These are phyloP conservation scores for Podarcis lilfordi DNA, from an alignment of 2,797 vertebrate species.

Conservation along the genomic window DNA sequence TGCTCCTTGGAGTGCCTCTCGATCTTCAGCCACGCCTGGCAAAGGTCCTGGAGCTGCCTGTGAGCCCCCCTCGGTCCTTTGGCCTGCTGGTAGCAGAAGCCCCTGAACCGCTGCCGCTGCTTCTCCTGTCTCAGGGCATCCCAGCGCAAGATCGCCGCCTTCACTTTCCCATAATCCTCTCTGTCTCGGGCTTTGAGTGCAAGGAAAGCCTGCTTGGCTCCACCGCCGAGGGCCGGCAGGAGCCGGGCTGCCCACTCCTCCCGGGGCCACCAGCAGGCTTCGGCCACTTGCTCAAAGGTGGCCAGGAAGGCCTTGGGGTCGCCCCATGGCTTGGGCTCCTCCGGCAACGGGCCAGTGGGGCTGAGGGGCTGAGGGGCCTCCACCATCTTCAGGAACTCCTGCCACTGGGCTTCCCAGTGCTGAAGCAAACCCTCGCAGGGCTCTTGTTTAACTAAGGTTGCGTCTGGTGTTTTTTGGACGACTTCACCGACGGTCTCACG, in stretches of 20 bases:
- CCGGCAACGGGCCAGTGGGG: neutral
- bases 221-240: neutral
- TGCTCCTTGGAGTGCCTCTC: neutral
- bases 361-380: neutral
- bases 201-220: neutral
- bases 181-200: neutral
- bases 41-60: neutral
- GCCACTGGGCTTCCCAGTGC: slow-evolving; percentile 3
- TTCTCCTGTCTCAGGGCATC: neutral
- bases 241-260: neutral
- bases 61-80: neutral
- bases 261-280: neutral
- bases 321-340: neutral
- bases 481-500: neutral
- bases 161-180: slow-evolving; percentile 6
- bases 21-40: neutral
- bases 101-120: neutral
- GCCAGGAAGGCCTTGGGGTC: neutral
- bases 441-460: neutral
- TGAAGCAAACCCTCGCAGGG: neutral
- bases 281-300: neutral
- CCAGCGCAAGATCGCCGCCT: neutral
- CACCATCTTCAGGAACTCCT: neutral
- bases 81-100: neutral
- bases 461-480: neutral